Base-by-base conservation (phyloP, 2,113 vertebrate species). In the Nerophis lumbriciformis region DNA sequence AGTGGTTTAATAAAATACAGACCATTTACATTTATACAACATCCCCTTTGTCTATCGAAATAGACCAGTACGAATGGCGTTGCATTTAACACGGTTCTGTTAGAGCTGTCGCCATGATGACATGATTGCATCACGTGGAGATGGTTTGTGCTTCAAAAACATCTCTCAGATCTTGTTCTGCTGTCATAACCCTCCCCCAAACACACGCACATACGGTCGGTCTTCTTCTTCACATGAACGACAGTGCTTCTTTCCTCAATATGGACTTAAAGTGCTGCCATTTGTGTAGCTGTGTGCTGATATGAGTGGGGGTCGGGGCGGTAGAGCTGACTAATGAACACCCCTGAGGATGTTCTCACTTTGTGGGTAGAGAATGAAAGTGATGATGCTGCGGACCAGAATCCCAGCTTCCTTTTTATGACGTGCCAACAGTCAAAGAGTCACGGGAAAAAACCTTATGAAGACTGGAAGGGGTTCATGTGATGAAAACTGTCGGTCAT, bases 271-370 rank as follows among this genome's bases (percentile, higher is more conserved):
- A 88, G 84, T 76, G 74, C 61, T 82, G 63, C 68, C 75, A 71
- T 84, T 85, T 87, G 74, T 72, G 63, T 66, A 73, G 65, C 39
- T 51, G 65, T 79, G 72, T 79, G 82, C 86, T 85, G 78, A 85
- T 66, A 53, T 71, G 71, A 79, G 36, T 49, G 14, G 28, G 48
- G 8, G 52, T 0, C 38, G 36, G 50, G 6, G 39, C 48, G 61
- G 47, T 61, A 3, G 70, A 64, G 61, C 50, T 76, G 75, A 66
- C 80, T 89, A 89, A 89, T 88, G 81, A 88, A 88, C 71, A 72
- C 86, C 75, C 83, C 61, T 14, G 81, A 63, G 86, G 80, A 63
- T 75, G 69, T 61, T 65, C 50, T 63, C 69, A 65, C 75, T 60
- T 77, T 44, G 64, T 53, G 63, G 73, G 64, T 67, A 56, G 61